Evolutionary conservation across 1,140 invertebrate species (phyloP), one percentile per base, ranked within the genome.

Genomic region (Capitella teleta): DNA sequence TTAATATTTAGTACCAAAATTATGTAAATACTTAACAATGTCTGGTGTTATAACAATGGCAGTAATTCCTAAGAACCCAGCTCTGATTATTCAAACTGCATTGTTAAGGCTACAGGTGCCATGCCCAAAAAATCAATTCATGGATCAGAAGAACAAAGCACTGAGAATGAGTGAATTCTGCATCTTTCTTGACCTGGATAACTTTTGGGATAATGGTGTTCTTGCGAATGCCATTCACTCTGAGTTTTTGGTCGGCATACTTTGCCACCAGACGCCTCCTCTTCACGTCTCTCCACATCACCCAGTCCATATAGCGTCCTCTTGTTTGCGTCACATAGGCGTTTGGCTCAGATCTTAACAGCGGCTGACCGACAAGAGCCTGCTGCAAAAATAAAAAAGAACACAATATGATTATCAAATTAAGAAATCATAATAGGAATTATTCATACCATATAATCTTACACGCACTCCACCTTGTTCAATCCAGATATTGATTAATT

Each of bases 201-300:
- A 88, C 86, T 41, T 64, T 43, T 1, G 89, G 90, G 19, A 94
- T 66, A 57, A 94, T 80, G 61, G 81, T 76, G 64, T 87, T 89
- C 63, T 82, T 86, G 50, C 84, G 77, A 25, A 94, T 59, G 3
- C 81, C 78, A 65, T 88, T 82, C 0, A 88, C 71, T 50, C 87
- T 77, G 18, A 86, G 66, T 55, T 88, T 77, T 30, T 81, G 77
- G 8, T 78, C 72, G 51, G 80, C 83, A 72, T 82, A 74, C 63
- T 91, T 78, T 50, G 79, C 79, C 2, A 82, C 78, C 53, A 81
- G 73, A 61, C 80, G 77, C 48, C 89, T 76, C 43, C 85, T 76
- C 63, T 86, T 87, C 0, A 84, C 80, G 73, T 94, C 89, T 49
- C 83, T 76, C 19, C 82, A 76, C 87, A 89, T 89, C 55, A 76